These are phyloP conservation scores for Amorpha juglandis DNA, from an alignment of 2,888 invertebrate genomes.

Conservation along the genomic window DNA sequence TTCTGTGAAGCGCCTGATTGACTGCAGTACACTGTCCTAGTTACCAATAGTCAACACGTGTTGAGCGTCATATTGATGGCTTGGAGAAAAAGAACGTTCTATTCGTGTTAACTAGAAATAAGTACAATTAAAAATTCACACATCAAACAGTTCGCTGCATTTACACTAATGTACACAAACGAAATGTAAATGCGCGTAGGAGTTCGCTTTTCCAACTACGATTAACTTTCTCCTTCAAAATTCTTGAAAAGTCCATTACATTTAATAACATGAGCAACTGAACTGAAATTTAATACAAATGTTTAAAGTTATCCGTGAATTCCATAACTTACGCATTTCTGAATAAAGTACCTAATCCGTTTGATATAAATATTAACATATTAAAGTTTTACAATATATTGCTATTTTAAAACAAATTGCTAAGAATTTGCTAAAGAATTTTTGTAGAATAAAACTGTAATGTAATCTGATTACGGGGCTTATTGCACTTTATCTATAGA, in stretches of 20 bases:
- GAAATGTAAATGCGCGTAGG: background rate
- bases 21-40: slow-evolving; percentile 66
- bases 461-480: background rate
- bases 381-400: background rate
- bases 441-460: background rate
- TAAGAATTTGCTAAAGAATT: no score
- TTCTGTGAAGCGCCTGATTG: slow-evolving; percentile 62
- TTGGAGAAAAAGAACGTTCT: slow-evolving; percentile 39
- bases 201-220: slow-evolving; percentile 2
- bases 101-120: background rate
- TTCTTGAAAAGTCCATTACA: slow-evolving; percentile 21
- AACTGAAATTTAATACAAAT: slow-evolving; percentile 22
- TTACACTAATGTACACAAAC: slow-evolving; percentile 3
- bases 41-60: slow-evolving; percentile 64
- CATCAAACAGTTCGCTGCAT: background rate
- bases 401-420: background rate
- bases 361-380: slow-evolving; percentile 7
- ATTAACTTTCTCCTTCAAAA: slow-evolving; percentile 19
- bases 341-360: background rate
- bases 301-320: slow-evolving; percentile 16
- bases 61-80: slow-evolving; percentile 50
- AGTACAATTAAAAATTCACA: slow-evolving; percentile 15
- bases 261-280: slow-evolving; percentile 20
- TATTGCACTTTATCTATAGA: background rate
- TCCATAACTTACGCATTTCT: slow-evolving; percentile 12